Percentiles rank a stretch among this genome's conserved stretches.
These are phyloP conservation scores for Siphonodentalium dalli DNA, from an alignment of 2,888 invertebrate genomes.

Conservation along the genomic window DNA sequence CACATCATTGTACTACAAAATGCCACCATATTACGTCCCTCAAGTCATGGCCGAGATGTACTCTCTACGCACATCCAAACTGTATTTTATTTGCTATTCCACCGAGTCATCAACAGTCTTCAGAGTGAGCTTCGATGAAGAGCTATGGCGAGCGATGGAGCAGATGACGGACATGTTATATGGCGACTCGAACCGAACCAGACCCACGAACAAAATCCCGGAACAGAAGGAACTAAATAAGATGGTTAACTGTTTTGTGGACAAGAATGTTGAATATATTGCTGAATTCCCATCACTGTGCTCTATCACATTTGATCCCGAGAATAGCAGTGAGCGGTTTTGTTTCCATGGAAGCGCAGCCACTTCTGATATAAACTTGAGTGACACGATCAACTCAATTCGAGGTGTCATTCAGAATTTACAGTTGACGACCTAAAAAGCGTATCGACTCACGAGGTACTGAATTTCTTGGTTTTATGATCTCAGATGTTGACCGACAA, in stretches of 20 bases:
- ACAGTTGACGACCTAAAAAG: neutral
- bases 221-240: too few relatives aligned
- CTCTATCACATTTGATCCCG: neutral
- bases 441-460: conserved; percentile 9
- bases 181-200: too few relatives aligned
- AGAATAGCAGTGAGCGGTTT: neutral
- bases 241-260: too few relatives aligned
- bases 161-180: too few relatives aligned
- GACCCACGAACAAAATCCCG: too few relatives aligned
- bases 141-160: neutral
- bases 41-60: conserved; percentile 27
- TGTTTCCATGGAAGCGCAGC: too few relatives aligned
- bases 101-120: conserved; percentile 9
- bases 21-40: conserved; percentile 21
- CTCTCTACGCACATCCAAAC: neutral
- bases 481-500: conserved; percentile 20
- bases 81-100: conserved; percentile 6
- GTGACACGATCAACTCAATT: too few relatives aligned
- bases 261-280: too few relatives aligned
- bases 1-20: conserved; percentile 9
- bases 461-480: conserved; percentile 23
- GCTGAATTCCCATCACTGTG: neutral
- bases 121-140: neutral
- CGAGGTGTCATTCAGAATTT: too few relatives aligned
- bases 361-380: too few relatives aligned